A percentile compares a stretch with the other conserved stretches of the same genome.
phyloP scores from a whole-genome alignment of 2,113 vertebrate species.

The Myodes glareolus region DNA sequence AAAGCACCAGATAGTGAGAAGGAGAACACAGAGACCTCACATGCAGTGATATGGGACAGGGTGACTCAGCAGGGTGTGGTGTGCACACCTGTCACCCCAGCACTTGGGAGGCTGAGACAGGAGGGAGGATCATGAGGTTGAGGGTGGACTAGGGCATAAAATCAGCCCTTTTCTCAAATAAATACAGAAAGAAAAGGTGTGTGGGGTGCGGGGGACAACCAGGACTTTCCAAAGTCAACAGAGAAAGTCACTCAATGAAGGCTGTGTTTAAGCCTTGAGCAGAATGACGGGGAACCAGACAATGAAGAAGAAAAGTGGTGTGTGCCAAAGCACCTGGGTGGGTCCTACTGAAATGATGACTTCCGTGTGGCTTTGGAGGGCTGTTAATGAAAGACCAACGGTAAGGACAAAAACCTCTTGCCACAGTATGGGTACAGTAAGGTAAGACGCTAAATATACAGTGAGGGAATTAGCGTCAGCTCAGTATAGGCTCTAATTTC shows the following conservation, averaged over 20 bases:
- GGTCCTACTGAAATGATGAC: neutral
- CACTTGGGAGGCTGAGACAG: neutral
- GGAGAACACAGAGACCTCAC: neutral
- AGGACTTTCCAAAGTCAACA: constrained; percentile 7
- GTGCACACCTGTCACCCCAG: neutral
- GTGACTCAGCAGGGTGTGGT: neutral
- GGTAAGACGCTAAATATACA: neutral
- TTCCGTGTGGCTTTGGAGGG: neutral
- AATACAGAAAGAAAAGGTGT: neutral
- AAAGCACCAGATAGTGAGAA: neutral
- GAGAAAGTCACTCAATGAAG: neutral
- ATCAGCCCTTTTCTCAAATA: neutral
- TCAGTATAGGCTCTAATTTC: neutral
- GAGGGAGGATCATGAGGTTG: neutral
- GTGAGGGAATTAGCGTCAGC: neutral
- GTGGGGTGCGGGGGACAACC: neutral
- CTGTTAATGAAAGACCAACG: neutral
- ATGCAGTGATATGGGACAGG: neutral
- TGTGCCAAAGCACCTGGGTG: neutral
- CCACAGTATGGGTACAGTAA: neutral
- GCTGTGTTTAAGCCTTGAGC: neutral
- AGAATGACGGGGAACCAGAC: neutral
- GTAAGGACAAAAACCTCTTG: neutral
- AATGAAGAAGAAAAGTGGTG: neutral
- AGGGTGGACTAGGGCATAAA: neutral